A percentile compares a stretch with the other conserved stretches of the same genome.
Evolutionary conservation across 2,113 vertebrate species (phyloP).

Genomic region (Hyaena hyaena): DNA sequence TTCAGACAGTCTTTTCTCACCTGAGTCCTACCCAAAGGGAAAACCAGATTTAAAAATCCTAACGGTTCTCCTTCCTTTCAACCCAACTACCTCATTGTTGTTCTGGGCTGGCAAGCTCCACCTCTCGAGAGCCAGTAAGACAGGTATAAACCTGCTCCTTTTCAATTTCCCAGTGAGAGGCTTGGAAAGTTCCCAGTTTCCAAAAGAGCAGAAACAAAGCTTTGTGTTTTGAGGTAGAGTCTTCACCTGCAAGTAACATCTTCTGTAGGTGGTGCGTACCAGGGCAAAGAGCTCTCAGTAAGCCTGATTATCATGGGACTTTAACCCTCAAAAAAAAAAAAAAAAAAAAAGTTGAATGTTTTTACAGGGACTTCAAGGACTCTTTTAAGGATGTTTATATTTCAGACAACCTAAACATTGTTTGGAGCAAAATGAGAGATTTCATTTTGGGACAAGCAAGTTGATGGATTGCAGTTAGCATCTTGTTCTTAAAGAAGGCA

Average conservation of each 20-base stretch:
- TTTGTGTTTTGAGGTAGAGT: not conserved
- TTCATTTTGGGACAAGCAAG: slow-evolving; percentile 73
- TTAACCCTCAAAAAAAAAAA: not conserved
- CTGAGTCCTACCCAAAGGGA: not conserved
- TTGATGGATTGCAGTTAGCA: slow-evolving; percentile 68
- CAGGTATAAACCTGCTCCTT: slow-evolving; percentile 39
- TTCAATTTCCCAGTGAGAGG: not conserved
- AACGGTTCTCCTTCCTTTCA: not conserved
- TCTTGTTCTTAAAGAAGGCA: slow-evolving; percentile 67
- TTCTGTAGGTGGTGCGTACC: not conserved
- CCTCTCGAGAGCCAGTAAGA: not conserved
- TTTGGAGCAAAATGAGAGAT: slow-evolving; percentile 78
- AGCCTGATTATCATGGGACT: slow-evolving; percentile 46
- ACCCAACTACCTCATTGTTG: not conserved
- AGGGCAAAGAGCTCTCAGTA: slow-evolving; percentile 9
- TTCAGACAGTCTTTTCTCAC: not conserved
- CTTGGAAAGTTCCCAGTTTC: slow-evolving; percentile 28
- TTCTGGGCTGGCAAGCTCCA: not conserved
- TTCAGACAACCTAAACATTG: slow-evolving; percentile 78
- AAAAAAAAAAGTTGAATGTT: slow-evolving; percentile 70
- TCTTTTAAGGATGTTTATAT: slow-evolving; percentile 70
- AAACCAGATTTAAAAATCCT: slow-evolving; percentile 48
- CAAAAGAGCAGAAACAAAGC: slow-evolving; percentile 28
- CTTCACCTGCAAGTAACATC: slow-evolving; percentile 38
- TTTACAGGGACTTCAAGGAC: slow-evolving; percentile 76